These are phyloP conservation scores for Pontoporia blainvillei DNA, from an alignment of 2,113 vertebrate species.

Conservation along the genomic window DNA sequence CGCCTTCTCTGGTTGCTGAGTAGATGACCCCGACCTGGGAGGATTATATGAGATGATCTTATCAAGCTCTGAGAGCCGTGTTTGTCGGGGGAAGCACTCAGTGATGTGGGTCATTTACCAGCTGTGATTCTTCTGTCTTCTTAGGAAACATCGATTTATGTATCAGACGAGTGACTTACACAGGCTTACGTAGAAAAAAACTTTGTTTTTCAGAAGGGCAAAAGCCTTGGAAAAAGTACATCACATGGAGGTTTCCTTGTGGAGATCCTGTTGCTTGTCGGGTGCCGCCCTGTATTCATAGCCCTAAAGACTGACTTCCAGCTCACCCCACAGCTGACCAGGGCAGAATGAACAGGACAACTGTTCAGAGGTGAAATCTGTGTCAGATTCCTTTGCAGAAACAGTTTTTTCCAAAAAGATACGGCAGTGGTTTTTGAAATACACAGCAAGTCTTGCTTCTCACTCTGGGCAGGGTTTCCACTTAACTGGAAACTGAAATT, in stretches of 20 bases:
- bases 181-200: not conserved
- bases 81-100: not conserved
- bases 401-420: not conserved
- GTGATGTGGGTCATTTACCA: not conserved
- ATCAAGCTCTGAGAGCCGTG: not conserved
- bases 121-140: not conserved
- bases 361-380: not conserved
- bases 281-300: not conserved
- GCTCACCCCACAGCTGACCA: conserved; percentile 30
- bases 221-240: not conserved
- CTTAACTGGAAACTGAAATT: conserved; percentile 16
- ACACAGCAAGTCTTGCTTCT: conserved; percentile 14
- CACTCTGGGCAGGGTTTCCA: conserved; percentile 17
- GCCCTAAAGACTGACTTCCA: conserved; percentile 7
- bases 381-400: conserved; percentile 35
- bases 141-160: not conserved
- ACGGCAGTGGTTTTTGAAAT: conserved; percentile 18
- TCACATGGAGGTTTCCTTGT: not conserved
- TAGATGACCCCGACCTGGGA: not conserved
- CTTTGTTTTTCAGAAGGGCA: not conserved
- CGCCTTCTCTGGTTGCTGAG: not conserved
- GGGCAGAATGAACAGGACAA: not conserved
- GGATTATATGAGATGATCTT: not conserved
- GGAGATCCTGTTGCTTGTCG: not conserved
- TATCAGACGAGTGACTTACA: not conserved